Evolutionary conservation across 2,888 invertebrate species (phyloP).

Genomic region (Nemoura dubitans): DNA sequence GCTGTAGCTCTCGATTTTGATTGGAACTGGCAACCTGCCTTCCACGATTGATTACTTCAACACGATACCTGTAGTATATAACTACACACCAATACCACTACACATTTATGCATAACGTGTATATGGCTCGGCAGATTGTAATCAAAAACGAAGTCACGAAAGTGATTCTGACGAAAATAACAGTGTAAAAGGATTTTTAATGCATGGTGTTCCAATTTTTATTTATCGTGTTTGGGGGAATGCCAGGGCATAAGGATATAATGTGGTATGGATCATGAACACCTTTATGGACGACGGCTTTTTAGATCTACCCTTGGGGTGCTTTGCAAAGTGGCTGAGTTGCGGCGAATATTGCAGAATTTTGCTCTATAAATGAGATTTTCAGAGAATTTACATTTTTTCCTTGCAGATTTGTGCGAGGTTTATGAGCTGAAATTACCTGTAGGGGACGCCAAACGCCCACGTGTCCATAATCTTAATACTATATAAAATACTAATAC

Average conservation of each 20-base stretch:
- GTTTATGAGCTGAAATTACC: not conserved
- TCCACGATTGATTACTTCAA: conserved; percentile 23
- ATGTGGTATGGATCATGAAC: not conserved
- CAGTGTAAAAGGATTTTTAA: not conserved
- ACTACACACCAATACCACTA: not conserved
- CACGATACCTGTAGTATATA: not conserved
- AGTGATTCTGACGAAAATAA: not conserved
- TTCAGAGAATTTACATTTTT: not conserved
- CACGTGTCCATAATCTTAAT: too few relatives aligned
- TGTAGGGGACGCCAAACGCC: not conserved
- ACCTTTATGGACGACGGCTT: not conserved
- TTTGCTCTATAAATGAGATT: not conserved
- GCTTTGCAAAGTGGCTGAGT: not conserved
- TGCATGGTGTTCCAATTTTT: not conserved
- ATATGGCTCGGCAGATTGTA: not conserved
- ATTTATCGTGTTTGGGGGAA: not conserved
- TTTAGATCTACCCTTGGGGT: not conserved
- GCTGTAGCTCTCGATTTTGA: not conserved
- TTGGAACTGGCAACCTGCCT: conserved; percentile 18
- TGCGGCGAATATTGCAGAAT: not conserved
- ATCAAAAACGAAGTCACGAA: conserved; percentile 4
- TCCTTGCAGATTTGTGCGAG: not conserved
- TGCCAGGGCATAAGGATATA: not conserved
- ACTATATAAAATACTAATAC: too few relatives aligned
- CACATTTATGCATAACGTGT: not conserved